Percentiles rank a stretch among this genome's conserved stretches.
phyloP scores from a whole-genome alignment of 2,888 invertebrate species.

The Campoplex nolae region DNA sequence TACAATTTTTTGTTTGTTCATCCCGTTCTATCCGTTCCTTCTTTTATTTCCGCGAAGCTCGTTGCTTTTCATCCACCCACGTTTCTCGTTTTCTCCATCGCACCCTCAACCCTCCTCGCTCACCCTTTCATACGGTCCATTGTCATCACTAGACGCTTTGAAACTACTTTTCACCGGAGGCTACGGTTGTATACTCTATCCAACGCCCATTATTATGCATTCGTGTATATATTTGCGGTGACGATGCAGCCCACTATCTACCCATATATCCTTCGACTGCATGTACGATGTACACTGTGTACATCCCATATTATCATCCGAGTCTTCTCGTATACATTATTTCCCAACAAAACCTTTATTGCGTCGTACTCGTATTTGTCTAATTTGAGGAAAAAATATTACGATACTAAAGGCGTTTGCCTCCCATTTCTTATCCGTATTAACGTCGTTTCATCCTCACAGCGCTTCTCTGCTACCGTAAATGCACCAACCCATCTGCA shows the following conservation, averaged over 20 bases:
- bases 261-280: neutral
- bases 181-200: conserved; percentile 64
- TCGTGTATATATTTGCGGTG: conserved; percentile 64
- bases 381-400: neutral
- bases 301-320: neutral
- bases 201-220: conserved; percentile 66
- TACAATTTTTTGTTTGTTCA: conserved; percentile 59
- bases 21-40: conserved; percentile 56
- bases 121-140: conserved; percentile 69
- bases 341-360: conserved; percentile 59
- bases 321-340: neutral
- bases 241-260: conserved; percentile 24
- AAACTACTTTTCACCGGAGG: conserved; percentile 77
- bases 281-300: neutral
- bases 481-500: conserved; percentile 36
- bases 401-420: neutral
- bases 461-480: conserved; percentile 48
- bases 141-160: conserved; percentile 77
- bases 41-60: conserved; percentile 66
- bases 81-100: conserved; percentile 67
- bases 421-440: conserved; percentile 12
- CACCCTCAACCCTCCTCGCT: conserved; percentile 48
- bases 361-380: conserved; percentile 18
- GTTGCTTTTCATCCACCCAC: conserved; percentile 60
- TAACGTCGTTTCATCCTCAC: conserved; percentile 16